These are phyloP conservation scores for Tangara arthus DNA, from an alignment of 2,797 vertebrate genomes.

Conservation along the genomic window DNA sequence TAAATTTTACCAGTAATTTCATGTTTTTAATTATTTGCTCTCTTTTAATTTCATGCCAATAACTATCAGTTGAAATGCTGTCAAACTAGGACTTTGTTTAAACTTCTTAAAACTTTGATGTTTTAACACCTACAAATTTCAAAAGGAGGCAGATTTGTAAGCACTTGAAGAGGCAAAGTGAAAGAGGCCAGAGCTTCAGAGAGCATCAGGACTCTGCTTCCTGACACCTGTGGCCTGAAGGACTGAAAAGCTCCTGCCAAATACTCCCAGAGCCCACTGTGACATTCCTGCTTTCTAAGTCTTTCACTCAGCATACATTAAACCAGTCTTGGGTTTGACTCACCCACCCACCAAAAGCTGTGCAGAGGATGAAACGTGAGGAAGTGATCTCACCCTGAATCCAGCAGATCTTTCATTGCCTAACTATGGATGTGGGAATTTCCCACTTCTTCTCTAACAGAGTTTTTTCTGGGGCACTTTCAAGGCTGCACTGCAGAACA, in stretches of 20 bases:
- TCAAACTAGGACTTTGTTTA: neutral
- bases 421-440: neutral
- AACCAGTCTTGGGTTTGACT: neutral
- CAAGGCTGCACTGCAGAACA: neutral
- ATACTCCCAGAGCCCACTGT: neutral
- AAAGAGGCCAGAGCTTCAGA: neutral
- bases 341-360: neutral
- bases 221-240: neutral
- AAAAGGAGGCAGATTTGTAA: neutral
- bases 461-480: neutral
- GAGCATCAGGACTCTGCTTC: neutral
- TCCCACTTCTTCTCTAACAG: neutral
- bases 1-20: neutral
- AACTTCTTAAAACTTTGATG: neutral
- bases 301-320: neutral
- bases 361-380: neutral
- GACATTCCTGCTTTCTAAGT: neutral
- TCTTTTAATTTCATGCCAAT: neutral
- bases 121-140: neutral
- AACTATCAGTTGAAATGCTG: neutral
- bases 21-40: neutral
- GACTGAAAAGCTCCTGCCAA: neutral
- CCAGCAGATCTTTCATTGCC: neutral
- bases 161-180: neutral
- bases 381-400: constrained; percentile 22